These are phyloP conservation scores for Deilephila elpenor DNA, from an alignment of 2,888 invertebrate species.

Conservation along the genomic window DNA sequence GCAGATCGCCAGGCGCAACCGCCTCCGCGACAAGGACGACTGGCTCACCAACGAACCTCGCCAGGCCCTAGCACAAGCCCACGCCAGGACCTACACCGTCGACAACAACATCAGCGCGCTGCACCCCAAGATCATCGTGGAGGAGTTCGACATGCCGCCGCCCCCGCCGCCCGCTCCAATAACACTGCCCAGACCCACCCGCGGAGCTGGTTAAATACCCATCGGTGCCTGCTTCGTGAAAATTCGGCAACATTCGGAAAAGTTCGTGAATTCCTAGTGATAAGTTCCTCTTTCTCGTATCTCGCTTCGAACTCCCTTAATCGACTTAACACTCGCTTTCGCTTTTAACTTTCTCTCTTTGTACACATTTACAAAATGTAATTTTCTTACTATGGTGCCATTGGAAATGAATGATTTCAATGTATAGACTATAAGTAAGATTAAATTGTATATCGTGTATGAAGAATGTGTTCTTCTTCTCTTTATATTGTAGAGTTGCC, in stretches of 20 bases:
- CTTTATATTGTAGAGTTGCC: constrained; percentile 62
- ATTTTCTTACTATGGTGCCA: constrained; percentile 30
- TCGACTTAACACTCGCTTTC: constrained; percentile 31
- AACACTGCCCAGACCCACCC: neutral
- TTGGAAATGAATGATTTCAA: constrained; percentile 32
- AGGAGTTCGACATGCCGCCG: constrained; percentile 78
- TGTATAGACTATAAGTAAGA: constrained; percentile 19
- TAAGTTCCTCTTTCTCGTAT: constrained; percentile 28
- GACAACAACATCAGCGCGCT: constrained; percentile 82
- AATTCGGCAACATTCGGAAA: constrained; percentile 25
- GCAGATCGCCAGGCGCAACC: constrained; percentile 69
- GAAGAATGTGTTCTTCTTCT: constrained; percentile 58
- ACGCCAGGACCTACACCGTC: constrained; percentile 82
- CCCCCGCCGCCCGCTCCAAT: constrained; percentile 51
- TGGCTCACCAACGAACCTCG: constrained; percentile 71
- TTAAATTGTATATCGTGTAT: constrained; percentile 32
- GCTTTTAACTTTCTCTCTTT: constrained; percentile 39
- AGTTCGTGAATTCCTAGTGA: constrained; percentile 25
- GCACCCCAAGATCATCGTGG: constrained; percentile 85
- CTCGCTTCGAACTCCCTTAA: constrained; percentile 23
- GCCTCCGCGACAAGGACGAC: constrained; percentile 61
- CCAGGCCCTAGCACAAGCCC: constrained; percentile 74
- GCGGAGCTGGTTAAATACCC: constrained; percentile 10
- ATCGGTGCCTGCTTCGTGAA: neutral
- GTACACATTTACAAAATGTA: constrained; percentile 31